phyloP scores from a whole-genome alignment of 2,797 vertebrate genomes.

The Halcyon badia region DNA sequence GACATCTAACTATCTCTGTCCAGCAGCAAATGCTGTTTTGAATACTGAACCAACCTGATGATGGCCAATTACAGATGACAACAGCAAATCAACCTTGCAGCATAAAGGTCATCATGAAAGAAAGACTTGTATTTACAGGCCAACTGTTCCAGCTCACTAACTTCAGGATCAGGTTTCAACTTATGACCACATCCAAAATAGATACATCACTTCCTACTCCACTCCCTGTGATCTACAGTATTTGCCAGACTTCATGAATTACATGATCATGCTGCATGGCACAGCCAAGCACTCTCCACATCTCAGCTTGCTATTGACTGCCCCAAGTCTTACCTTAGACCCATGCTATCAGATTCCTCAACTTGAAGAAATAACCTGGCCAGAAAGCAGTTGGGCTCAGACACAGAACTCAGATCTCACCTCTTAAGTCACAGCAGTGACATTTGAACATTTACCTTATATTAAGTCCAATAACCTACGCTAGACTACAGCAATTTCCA shows the following conservation, averaged over 20 bases:
- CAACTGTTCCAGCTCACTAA: neutral
- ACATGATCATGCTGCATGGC: fast-evolving
- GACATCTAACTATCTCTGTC: neutral
- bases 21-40: neutral
- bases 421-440: neutral
- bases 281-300: neutral
- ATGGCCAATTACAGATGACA: neutral
- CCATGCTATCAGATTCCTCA: neutral
- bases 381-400: neutral
- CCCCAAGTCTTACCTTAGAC: neutral
- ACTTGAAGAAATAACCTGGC: neutral
- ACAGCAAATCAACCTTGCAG: neutral
- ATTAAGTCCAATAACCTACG: neutral
- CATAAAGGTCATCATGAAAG: neutral
- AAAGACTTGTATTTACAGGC: neutral
- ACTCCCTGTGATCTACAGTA: neutral
- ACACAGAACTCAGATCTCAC: neutral
- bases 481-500: neutral
- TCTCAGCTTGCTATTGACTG: neutral
- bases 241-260: neutral
- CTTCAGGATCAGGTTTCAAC: neutral
- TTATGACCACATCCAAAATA: neutral
- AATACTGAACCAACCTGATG: neutral
- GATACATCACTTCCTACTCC: neutral
- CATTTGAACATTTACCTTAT: neutral